phyloP scores from a whole-genome alignment of 1,140 invertebrate genomes.

The Linepithema humile region DNA sequence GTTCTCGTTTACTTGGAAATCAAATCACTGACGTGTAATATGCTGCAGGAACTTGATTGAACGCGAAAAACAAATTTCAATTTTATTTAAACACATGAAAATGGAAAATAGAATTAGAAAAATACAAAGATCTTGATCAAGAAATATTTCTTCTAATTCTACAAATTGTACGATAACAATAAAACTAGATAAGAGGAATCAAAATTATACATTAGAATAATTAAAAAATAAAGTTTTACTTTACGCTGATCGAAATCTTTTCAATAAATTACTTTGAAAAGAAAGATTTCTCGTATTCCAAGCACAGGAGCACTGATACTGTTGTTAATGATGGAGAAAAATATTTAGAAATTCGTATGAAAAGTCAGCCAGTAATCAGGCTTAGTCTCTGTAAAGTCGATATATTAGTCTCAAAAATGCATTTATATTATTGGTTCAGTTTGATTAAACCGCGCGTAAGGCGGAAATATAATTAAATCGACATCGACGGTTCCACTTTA shows the following conservation, averaged over 20 bases:
- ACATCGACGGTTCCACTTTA: conserved; percentile 34
- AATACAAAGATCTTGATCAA: no score
- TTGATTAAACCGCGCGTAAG: conserved; percentile 67
- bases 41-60: background rate
- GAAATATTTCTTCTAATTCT: no score
- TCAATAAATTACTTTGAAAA: background rate
- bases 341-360: conserved; percentile 29
- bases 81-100: no score
- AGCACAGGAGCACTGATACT: conserved; percentile 6
- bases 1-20: conserved; percentile 1
- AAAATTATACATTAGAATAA: background rate
- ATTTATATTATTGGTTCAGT: conserved; percentile 70
- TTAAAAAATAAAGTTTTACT: background rate
- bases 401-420: conserved; percentile 64
- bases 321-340: background rate
- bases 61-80: background rate
- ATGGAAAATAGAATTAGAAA: no score
- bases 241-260: background rate
- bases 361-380: conserved; percentile 26
- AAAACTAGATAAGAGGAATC: background rate
- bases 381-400: conserved; percentile 58
- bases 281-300: background rate
- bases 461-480: conserved; percentile 51
- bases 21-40: background rate
- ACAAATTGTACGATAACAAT: background rate